Percentiles rank a stretch among this genome's conserved stretches.
These are phyloP conservation scores for Flexamia atlantica DNA, from an alignment of 2,888 invertebrate genomes.

Conservation along the genomic window DNA sequence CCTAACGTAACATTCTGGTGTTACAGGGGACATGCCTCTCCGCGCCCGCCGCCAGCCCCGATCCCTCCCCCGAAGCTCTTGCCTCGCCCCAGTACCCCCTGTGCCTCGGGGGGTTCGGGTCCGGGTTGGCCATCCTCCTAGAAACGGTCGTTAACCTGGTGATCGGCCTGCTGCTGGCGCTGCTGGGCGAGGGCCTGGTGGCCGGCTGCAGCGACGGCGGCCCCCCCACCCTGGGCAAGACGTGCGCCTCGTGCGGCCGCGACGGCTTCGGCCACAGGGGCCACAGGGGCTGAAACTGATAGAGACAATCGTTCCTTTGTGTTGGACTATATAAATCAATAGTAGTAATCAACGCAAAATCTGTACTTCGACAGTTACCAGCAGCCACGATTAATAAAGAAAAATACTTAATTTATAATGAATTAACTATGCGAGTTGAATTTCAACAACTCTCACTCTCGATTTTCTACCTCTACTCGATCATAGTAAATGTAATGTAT, in stretches of 20 bases:
- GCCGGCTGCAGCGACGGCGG: constrained; percentile 39
- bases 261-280: constrained; percentile 36
- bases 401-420: no score
- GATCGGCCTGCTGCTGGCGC: constrained; percentile 27
- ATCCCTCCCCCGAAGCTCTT: constrained; percentile 25
- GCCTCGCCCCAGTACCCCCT: constrained; percentile 7
- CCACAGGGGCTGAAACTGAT: neutral
- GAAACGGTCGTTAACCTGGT: constrained; percentile 11
- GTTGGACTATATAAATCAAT: no score
- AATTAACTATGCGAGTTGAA: no score
- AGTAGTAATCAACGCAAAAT: no score
- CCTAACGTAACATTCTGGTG: constrained; percentile 51
- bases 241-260: constrained; percentile 1
- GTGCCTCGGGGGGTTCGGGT: neutral
- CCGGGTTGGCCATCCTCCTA: neutral
- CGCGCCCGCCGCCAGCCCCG: constrained; percentile 31
- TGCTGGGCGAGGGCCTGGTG: constrained; percentile 24
- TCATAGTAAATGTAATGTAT: no score
- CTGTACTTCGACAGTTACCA: no score
- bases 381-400: no score
- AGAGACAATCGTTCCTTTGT: neutral
- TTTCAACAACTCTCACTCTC: no score
- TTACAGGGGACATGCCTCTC: constrained; percentile 48
- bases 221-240: neutral
- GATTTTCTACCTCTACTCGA: no score